Conservation (phyloP, 2,113 vertebrate genomes). For the Fulica atra region DNA sequence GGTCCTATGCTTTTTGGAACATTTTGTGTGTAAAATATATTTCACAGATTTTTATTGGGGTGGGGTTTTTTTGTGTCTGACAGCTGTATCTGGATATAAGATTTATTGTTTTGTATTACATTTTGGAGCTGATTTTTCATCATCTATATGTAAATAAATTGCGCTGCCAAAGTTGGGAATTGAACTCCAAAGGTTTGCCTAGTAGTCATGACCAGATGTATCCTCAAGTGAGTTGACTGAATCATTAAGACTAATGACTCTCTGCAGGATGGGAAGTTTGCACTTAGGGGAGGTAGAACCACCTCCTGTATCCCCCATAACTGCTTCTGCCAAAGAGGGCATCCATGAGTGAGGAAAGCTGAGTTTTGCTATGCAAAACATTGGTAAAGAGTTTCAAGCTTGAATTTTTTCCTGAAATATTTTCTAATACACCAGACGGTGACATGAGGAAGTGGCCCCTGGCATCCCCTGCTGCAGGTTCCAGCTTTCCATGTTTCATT, state of each 20-base stretch:
- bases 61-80: not conserved
- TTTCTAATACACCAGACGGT: not conserved
- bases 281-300: not conserved
- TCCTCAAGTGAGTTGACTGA: not conserved
- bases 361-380: not conserved
- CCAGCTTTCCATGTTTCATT: not conserved
- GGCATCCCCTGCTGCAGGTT: not conserved
- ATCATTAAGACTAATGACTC: not conserved
- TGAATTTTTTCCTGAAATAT: not conserved
- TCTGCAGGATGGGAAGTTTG: not conserved
- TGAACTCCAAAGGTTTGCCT: not conserved
- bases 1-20: not conserved
- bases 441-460: not conserved
- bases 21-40: not conserved
- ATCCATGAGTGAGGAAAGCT: not conserved
- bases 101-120: not conserved
- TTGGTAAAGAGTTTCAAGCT: not conserved
- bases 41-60: not conserved
- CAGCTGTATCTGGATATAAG: not conserved
- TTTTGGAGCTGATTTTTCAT: conserved; percentile 29
- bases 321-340: not conserved
- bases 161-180: not conserved
- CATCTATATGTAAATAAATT: conserved; percentile 6
- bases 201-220: not conserved
- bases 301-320: not conserved